Conservation (phyloP, 2,888 invertebrate genomes). For the Agonopterix heracliana region DNA sequence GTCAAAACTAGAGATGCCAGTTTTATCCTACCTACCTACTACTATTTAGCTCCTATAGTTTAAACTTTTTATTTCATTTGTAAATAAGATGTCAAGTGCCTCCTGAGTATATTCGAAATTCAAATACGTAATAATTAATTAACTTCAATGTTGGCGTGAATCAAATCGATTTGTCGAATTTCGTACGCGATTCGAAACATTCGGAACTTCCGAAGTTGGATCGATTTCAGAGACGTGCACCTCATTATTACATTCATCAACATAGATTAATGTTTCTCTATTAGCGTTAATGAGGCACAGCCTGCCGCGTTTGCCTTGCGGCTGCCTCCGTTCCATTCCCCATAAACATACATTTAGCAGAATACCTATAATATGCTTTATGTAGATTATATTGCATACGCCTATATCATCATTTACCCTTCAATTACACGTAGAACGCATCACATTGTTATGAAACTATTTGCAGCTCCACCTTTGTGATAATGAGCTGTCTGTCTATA, state of each 20-base stretch:
- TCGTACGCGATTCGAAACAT: too few relatives aligned
- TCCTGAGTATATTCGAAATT: too few relatives aligned
- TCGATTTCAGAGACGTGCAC: constrained; percentile 32
- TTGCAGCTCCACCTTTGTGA: neutral
- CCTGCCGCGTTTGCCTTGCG: constrained; percentile 46
- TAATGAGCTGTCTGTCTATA: too few relatives aligned
- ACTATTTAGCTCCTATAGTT: too few relatives aligned
- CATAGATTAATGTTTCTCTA: constrained; percentile 56
- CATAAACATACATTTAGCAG: constrained; percentile 1
- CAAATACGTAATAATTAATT: too few relatives aligned
- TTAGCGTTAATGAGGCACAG: constrained; percentile 60
- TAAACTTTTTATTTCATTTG: too few relatives aligned
- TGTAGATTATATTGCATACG: neutral
- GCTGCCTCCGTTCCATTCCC: constrained; percentile 30
- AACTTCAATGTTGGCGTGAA: neutral
- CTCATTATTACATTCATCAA: constrained; percentile 55
- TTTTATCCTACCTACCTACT: too few relatives aligned
- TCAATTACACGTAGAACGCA: neutral
- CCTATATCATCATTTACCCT: neutral
- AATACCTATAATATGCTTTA: neutral
- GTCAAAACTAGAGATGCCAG: too few relatives aligned
- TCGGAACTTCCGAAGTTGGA: constrained; percentile 5
- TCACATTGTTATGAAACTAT: constrained; percentile 23
- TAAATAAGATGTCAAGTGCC: too few relatives aligned
- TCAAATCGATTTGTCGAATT: constrained; percentile 3